Evolutionary conservation across 2,888 invertebrate species (phyloP).

Genomic region (Himalopsyche japonica): DNA sequence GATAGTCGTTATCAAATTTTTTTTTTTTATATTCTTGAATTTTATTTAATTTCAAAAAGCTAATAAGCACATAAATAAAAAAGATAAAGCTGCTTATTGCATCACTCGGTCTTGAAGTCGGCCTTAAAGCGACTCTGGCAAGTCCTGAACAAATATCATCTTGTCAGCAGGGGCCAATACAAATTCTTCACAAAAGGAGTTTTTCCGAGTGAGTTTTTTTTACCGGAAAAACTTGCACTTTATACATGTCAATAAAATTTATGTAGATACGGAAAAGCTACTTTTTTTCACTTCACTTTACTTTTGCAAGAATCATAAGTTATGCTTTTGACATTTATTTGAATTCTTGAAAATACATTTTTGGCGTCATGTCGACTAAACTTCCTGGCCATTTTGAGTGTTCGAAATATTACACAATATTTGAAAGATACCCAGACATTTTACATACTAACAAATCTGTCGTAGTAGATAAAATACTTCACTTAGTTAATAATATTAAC

Average conservation of each 20-base stretch:
- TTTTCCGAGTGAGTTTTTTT: not conserved
- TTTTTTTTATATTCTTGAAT: no score
- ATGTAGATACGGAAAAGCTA: not conserved
- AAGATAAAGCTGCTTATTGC: no score
- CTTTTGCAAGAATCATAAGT: slow-evolving; percentile 1
- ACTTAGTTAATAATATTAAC: no score
- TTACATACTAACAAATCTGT: not conserved
- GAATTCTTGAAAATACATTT: not conserved
- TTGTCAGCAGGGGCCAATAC: slow-evolving; percentile 10
- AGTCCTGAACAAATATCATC: slow-evolving; percentile 30
- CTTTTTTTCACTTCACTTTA: not conserved
- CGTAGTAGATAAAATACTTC: no score
- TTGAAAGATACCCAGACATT: not conserved
- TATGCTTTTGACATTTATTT: not conserved
- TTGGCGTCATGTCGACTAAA: not conserved
- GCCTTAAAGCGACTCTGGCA: slow-evolving; percentile 7
- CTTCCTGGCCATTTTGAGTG: not conserved
- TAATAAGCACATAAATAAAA: no score
- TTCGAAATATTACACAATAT: not conserved
- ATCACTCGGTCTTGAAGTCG: no score
- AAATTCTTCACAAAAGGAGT: not conserved
- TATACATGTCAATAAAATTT: not conserved
- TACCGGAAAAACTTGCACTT: not conserved
- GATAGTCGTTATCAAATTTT: no score
- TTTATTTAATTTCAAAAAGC: no score